phyloP scores from a whole-genome alignment of 2,113 vertebrate species.

The Erythrocercus mccallii region DNA sequence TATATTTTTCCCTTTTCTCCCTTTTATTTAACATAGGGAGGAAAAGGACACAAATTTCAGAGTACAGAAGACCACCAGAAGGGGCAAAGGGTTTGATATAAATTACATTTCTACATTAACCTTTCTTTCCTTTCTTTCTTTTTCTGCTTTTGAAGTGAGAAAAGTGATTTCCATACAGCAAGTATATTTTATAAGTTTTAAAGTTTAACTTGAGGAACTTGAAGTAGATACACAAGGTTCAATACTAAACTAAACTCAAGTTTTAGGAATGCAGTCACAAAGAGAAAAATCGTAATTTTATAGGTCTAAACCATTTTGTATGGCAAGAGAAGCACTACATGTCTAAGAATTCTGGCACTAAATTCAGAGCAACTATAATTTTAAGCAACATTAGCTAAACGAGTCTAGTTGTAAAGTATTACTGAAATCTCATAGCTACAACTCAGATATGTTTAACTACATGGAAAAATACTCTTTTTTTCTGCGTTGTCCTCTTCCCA shows the following conservation, averaged over 20 bases:
- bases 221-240: not conserved
- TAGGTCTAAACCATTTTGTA: not conserved
- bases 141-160: not conserved
- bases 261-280: not conserved
- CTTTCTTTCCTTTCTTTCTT: constrained; percentile 31
- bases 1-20: not conserved
- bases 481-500: not conserved
- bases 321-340: not conserved
- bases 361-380: not conserved
- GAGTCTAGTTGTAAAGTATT: not conserved
- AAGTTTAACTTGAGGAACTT: not conserved
- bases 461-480: not conserved
- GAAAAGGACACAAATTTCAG: constrained; percentile 72
- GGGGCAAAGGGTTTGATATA: constrained; percentile 76
- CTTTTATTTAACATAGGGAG: not conserved
- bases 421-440: not conserved
- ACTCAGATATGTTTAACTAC: not conserved
- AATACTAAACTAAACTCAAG: not conserved
- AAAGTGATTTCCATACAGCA: not conserved
- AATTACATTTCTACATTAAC: constrained; percentile 75
- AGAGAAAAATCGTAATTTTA: not conserved
- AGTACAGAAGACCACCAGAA: constrained; percentile 71
- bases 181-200: not conserved
- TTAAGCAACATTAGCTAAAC: not conserved
- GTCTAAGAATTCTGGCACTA: not conserved